Conservation (phyloP, 2,797 vertebrate genomes). For the Melanotaenia maccullochi region DNA sequence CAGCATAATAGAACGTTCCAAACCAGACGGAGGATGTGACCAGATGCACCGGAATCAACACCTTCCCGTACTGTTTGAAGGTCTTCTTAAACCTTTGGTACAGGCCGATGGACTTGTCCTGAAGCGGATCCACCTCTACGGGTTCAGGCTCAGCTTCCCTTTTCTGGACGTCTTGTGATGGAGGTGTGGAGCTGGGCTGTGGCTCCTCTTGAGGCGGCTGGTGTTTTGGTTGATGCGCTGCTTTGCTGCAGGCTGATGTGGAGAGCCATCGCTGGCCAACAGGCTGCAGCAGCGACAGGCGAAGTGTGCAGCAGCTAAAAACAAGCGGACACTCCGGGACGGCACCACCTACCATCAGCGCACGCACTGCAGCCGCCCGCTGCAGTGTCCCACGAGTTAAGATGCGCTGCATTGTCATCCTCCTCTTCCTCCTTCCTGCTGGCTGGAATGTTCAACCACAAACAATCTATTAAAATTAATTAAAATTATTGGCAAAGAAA, state of each 20-base stretch:
- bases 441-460: conserved; percentile 41
- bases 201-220: conserved; percentile 40
- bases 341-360: conserved; percentile 6
- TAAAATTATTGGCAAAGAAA: too few species aligned
- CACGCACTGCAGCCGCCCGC: conserved; percentile 65
- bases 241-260: conserved; percentile 63
- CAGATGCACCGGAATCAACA: conserved; percentile 95
- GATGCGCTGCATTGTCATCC: conserved; percentile 80
- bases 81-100: conserved; percentile 94
- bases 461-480: conserved; percentile 3
- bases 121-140: conserved; percentile 89
- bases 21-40: conserved; percentile 94
- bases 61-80: conserved; percentile 97
- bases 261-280: conserved; percentile 74
- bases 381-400: conserved; percentile 70
- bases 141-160: not conserved
- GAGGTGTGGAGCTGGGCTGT: conserved; percentile 19
- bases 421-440: conserved; percentile 47
- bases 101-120: conserved; percentile 92
- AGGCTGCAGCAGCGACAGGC: conserved; percentile 16
- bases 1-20: conserved; percentile 95
- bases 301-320: conserved; percentile 55
- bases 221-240: conserved; percentile 76
- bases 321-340: conserved; percentile 13
- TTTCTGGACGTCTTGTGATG: conserved; percentile 16